Conservation (phyloP, 2,113 vertebrate species). For the Nothocercus nigrocapillus region DNA sequence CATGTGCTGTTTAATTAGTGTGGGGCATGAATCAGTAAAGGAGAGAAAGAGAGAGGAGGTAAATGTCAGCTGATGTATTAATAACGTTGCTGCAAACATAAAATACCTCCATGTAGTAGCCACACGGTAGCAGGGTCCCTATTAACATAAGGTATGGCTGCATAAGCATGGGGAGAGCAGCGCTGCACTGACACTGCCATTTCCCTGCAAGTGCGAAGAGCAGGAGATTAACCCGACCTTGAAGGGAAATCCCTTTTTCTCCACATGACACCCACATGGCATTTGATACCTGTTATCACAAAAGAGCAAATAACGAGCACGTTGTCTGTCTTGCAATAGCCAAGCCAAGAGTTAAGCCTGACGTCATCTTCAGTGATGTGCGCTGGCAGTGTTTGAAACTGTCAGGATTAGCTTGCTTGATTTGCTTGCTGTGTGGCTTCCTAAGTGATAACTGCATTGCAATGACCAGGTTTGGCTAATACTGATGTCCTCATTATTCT, state of each 20-base stretch:
- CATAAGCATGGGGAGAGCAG: not conserved
- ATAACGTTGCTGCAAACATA: not conserved
- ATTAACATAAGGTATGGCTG: not conserved
- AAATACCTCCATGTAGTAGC: not conserved
- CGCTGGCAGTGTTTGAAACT: not conserved
- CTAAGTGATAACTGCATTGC: not conserved
- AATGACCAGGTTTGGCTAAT: not conserved
- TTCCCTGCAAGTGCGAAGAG: not conserved
- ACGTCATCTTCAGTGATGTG: not conserved
- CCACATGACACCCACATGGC: not conserved
- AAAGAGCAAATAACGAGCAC: constrained; percentile 11
- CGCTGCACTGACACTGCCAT: not conserved
- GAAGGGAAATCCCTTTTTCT: not conserved
- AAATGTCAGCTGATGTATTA: not conserved
- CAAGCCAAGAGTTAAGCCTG: constrained; percentile 41
- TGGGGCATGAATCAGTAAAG: constrained; percentile 12
- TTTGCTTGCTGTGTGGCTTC: constrained; percentile 8
- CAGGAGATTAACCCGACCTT: not conserved
- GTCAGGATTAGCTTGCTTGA: constrained; percentile 39
- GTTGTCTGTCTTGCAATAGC: not conserved
- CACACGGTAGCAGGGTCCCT: not conserved
- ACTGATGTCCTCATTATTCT: not conserved
- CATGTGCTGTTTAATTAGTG: constrained; percentile 35
- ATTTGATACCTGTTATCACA: not conserved
- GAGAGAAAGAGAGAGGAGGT: not conserved